Conservation (phyloP, 2,113 vertebrate genomes). For the Carettochelys insculpta region DNA sequence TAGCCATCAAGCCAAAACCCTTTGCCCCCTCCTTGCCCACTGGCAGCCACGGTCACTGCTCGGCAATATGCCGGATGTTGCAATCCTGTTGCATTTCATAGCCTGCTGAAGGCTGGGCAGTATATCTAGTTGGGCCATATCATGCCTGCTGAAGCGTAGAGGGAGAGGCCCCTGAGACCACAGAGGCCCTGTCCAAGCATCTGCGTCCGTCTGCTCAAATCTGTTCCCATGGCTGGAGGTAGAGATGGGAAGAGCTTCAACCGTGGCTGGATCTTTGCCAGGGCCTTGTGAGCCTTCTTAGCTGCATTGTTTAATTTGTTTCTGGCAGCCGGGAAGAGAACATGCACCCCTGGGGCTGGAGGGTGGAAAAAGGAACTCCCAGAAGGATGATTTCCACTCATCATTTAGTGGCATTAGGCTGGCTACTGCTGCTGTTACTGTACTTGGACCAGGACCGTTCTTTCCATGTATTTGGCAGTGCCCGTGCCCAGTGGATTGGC, state of each 20-base stretch:
- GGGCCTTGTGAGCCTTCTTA: background rate
- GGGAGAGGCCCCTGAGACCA: background rate
- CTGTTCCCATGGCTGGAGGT: background rate
- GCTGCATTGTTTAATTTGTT: background rate
- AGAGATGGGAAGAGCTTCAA: background rate
- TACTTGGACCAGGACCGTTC: slow-evolving; percentile 26
- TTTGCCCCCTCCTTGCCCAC: too few species aligned
- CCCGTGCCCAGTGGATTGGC: slow-evolving; percentile 41
- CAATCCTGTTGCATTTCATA: too few species aligned
- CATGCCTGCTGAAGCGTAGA: background rate
- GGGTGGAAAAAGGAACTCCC: too few species aligned
- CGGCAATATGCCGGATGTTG: too few species aligned
- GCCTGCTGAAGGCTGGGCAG: too few species aligned
- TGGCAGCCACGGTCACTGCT: background rate
- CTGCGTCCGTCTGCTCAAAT: background rate
- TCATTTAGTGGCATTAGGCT: accelerated
- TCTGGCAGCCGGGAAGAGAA: background rate
- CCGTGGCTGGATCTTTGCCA: background rate
- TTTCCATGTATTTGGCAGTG: slow-evolving; percentile 52
- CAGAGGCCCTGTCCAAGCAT: background rate
- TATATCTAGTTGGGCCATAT: background rate
- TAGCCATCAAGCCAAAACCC: too few species aligned
- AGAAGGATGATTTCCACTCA: background rate
- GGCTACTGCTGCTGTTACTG: background rate
- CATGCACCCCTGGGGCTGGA: background rate